Evolutionary conservation across 2,113 vertebrate species (phyloP).

Genomic region (Chiloscyllium plagiosum): DNA sequence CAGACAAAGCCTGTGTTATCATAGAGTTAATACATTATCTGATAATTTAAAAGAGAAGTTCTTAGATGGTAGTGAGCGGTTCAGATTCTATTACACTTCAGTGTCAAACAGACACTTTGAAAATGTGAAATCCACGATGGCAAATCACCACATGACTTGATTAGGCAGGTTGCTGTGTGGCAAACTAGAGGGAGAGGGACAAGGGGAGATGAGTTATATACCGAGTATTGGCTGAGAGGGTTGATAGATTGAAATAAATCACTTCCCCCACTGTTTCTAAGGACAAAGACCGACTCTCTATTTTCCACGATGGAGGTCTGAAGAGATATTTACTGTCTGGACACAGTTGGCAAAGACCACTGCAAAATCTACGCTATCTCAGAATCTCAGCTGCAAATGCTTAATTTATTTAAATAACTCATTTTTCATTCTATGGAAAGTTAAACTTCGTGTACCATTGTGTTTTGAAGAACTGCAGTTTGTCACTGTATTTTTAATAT

Average conservation of each 20-base stretch:
- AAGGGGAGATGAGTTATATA: too few species aligned
- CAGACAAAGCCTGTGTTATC: neutral
- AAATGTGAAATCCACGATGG: too few species aligned
- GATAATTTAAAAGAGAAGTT: neutral
- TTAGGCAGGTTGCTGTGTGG: too few species aligned
- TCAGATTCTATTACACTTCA: neutral
- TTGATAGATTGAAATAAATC: neutral
- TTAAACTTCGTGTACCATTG: too few species aligned
- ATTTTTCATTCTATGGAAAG: too few species aligned
- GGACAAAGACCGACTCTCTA: neutral
- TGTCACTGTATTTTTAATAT: too few species aligned
- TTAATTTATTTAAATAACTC: neutral
- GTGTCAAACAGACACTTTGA: neutral
- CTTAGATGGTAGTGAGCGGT: neutral
- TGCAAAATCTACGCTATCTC: neutral
- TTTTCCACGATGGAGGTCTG: neutral
- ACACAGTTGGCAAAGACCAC: neutral
- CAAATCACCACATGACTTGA: too few species aligned
- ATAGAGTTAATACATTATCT: neutral
- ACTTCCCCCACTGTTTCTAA: neutral
- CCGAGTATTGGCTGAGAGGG: neutral
- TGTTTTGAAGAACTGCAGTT: too few species aligned
- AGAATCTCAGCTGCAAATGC: neutral
- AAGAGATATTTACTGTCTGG: neutral
- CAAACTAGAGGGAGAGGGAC: too few species aligned